Conservation (phyloP, 2,888 invertebrate genomes). For the Augochlorella aurata region DNA sequence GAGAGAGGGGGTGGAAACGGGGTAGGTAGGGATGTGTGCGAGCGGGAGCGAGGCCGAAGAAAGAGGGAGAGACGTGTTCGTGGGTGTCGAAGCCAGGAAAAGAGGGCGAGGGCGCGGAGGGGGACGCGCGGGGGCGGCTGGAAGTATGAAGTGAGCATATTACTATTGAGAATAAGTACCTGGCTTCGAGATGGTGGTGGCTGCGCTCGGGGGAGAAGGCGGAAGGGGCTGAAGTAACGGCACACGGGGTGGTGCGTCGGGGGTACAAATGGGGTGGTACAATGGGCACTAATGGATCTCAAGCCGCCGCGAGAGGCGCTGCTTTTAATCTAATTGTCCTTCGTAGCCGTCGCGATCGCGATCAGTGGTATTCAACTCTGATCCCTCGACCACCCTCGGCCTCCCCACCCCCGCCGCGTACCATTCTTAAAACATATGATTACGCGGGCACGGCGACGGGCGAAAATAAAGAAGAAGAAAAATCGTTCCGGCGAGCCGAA, state of each 20-base stretch:
- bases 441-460: conserved; percentile 15
- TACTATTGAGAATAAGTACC: conserved; percentile 82
- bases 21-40: conserved; percentile 49
- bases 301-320: conserved; percentile 82
- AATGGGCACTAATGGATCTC: conserved; percentile 82
- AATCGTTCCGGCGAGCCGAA: conserved; percentile 4
- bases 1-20: neutral
- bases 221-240: conserved; percentile 66
- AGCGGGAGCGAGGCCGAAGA: conserved; percentile 25
- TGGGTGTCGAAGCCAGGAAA: conserved; percentile 42
- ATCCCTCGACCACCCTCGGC: conserved; percentile 58
- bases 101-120: conserved; percentile 19
- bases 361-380: conserved; percentile 72
- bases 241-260: conserved; percentile 74
- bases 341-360: conserved; percentile 74
- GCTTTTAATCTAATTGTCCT: conserved; percentile 82
- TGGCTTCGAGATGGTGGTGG: conserved; percentile 79
- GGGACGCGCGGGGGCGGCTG: conserved; percentile 61
- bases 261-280: conserved; percentile 81
- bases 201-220: conserved; percentile 66
- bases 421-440: conserved; percentile 46
- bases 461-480: neutral
- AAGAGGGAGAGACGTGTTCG: conserved; percentile 47
- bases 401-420: neutral
- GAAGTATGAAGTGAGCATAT: conserved; percentile 82